Base-by-base conservation (phyloP, 2,797 vertebrate species). In the Arctocebus calabarensis region DNA sequence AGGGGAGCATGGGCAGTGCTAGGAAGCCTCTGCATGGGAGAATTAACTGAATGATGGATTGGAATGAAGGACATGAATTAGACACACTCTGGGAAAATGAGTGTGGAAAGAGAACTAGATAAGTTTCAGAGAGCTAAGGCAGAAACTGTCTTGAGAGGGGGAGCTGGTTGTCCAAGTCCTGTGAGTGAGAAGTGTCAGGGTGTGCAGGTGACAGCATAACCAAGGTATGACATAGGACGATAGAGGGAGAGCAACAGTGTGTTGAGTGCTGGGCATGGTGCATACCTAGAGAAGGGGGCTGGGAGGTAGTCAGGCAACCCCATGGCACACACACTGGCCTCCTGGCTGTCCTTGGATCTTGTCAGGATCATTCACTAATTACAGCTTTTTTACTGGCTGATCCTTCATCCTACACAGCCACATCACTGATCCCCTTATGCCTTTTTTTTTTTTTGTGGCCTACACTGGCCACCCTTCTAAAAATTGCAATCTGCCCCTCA, bases 211-310 rank as follows among this genome's bases (percentile, higher is more conserved):
- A 68, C 66, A 68, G 34, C 27, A 77, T 13, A 29, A 19, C 32
- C 74, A 77, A 77, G 29, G 45, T 68, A 1, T 43, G 5, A 13
- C n/a, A 48, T n/a, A 43, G 20, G 79, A 84, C 12, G 57, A 64
- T 34, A 29, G 13, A 55, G n/a, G 43, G 45, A 91, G 29, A 40
- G 34, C 5, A 64, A 13, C 68, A 25, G 45, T 84, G 25, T 74
- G 13, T 62, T 32, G 43, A 7, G 52, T 29, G 3, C n/a, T 37
- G n/a, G 12, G 5, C 2, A 1, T 13, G 4, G 5, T 55, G 8
- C 7, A 8, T 25, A 14, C 25, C 19, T 43, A 25, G n/a, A 40
- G 20, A 40, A 19, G 12, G 27, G 40, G 14, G 52, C n/a, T 0
- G 0, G 17, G 62, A 11, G 57, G 32, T 70, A 59, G 9, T 84